phyloP scores from a whole-genome alignment of 1,140 invertebrate species.

The Dreissena polymorpha region DNA sequence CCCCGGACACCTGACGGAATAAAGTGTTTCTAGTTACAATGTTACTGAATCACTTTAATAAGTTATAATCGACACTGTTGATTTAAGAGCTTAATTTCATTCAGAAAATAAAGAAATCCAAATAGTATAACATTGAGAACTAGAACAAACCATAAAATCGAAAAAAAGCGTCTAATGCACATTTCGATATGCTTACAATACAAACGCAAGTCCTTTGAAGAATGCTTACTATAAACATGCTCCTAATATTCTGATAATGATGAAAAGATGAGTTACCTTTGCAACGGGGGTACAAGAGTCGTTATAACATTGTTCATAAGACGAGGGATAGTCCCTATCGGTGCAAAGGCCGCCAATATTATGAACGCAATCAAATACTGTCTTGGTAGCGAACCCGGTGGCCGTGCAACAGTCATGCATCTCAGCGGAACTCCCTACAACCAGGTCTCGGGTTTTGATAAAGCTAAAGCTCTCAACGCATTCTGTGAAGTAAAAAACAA shows the following conservation, averaged over 20 bases:
- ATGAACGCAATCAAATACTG: slow-evolving; percentile 37
- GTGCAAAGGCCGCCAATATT: slow-evolving; percentile 45
- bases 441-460: slow-evolving; percentile 54
- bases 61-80: no score
- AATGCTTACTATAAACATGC: no score
- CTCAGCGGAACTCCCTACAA: slow-evolving; percentile 48
- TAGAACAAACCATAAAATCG: no score
- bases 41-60: no score
- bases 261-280: slow-evolving; percentile 6
- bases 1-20: slow-evolving; percentile 26
- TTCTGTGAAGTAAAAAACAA: slow-evolving; percentile 10
- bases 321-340: slow-evolving; percentile 15
- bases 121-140: no score
- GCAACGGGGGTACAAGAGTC: slow-evolving; percentile 2
- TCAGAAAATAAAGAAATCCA: no score
- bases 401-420: slow-evolving; percentile 55
- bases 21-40: no score
- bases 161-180: no score
- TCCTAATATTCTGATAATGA: no score
- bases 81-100: no score
- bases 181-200: no score
- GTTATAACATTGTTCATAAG: slow-evolving; percentile 9
- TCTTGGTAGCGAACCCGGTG: background rate
- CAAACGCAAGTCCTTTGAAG: no score
- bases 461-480: slow-evolving; percentile 53